Base-by-base conservation (phyloP, 2,888 invertebrate species). In the Melipona bicolor region DNA sequence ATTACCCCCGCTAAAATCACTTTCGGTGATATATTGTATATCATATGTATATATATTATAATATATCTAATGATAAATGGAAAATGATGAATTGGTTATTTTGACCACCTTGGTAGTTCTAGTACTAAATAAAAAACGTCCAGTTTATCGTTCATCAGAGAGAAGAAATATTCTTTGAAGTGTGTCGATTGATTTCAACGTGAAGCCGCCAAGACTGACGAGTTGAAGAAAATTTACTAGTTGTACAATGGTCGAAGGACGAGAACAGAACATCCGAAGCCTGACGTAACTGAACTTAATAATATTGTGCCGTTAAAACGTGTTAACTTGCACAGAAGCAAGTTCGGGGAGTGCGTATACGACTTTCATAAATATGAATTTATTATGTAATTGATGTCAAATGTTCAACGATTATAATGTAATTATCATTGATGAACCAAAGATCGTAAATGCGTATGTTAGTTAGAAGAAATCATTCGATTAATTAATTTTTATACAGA, bases 231-330 rank as follows among this genome's bases (percentile, higher is more conserved):
- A 27, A 19, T 17, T 32, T 2, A 62, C 9, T 11, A 13, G 32
- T 21, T 21, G 1, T 64, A 3, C 13, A 19, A 64, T 21, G 19
- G 4, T 32, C 64, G 64, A 13, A 4, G 19, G 11, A 19, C 32
- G 32, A 32, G 32, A 13, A 32, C 11, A 21, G 11, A 32, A 32
- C 32, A 43, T n/a, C 6, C 36, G 15, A 68, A 9, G 59, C 0
- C n/a, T 43, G 21, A 27, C 9, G 15, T 36, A 43, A 5, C 0
- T n/a, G 27, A 24, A 43, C 15, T 15, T 36, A 43, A 43, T 21
- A 61, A 68, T 43, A 52, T 76, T 79, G 79, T 69, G 79, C 79
- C 76, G 54, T 69, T 79, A 62, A 79, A 79, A 79, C 75, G 71
- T 65, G 71, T 72, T 70, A 65, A 59, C 65, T 75, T 74, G 67